phyloP scores from a whole-genome alignment of 2,888 invertebrate species.

The Cyrtodaria siliqua region DNA sequence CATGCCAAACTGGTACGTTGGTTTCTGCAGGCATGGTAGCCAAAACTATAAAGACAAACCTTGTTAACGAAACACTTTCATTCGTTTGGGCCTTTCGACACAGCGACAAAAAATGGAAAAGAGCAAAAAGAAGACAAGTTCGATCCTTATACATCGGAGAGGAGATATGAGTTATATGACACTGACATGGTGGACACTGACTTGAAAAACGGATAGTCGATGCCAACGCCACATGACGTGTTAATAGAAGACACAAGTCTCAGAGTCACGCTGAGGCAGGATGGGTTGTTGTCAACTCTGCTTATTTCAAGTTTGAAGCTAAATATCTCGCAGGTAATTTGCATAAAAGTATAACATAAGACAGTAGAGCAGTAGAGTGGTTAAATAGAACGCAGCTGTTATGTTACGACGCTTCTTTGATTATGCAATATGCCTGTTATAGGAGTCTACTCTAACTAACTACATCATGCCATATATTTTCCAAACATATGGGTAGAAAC shows the following conservation, averaged over 20 bases:
- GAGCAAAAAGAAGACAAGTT: conserved; percentile 64
- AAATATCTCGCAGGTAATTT: conserved; percentile 44
- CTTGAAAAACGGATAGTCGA: conserved; percentile 27
- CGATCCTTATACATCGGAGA: conserved; percentile 71
- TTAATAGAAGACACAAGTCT: background rate
- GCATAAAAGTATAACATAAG: too few relatives aligned
- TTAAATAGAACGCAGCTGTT: too few relatives aligned
- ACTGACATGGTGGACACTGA: background rate
- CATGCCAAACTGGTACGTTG: conserved; percentile 75
- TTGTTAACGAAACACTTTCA: conserved; percentile 56
- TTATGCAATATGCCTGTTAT: too few relatives aligned
- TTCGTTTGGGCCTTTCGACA: conserved; percentile 72
- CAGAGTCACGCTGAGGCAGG: background rate
- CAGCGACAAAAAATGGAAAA: conserved; percentile 71
- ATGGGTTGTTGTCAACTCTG: conserved; percentile 4
- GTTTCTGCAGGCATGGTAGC: conserved; percentile 65
- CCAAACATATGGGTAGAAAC: too few relatives aligned
- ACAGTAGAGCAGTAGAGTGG: too few relatives aligned
- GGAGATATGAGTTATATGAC: conserved; percentile 52
- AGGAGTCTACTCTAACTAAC: too few relatives aligned
- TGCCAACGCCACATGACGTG: conserved; percentile 51
- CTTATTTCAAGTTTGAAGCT: conserved; percentile 23
- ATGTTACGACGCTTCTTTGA: too few relatives aligned
- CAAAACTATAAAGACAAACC: conserved; percentile 60
- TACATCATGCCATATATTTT: too few relatives aligned